Base-by-base conservation (phyloP, 2,797 vertebrate genomes). In the Sebastes trivittatus region DNA sequence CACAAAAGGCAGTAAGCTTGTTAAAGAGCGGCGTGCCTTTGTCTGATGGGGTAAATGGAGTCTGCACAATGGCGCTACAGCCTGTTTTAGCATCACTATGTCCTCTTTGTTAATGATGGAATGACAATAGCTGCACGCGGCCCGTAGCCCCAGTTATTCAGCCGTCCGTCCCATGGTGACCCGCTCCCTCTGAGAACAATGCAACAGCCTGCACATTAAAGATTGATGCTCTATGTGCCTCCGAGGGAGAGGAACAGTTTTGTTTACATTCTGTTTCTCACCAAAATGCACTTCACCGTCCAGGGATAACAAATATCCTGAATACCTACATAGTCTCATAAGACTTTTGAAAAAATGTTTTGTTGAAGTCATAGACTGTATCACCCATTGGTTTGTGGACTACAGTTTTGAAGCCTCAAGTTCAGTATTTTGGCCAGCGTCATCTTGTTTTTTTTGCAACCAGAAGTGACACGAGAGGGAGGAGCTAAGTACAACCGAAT, bases 81-180 rank as follows among this genome's bases (percentile, higher is more conserved):
- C 81, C 62, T 78, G 77, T 88, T 93, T 84, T 55, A 86, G 63
- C 85, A 81, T 83, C 70, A 72, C 87, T 81, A 75, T 82, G 86
- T 89, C 73, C 77, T 79, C 86, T 93, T 93, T 92, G 92, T 92
- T 87, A 64, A 78, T 38, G 34, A 68, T 70, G 81, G 86, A 91
- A 89, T 77, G 65, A 92, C 91, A 94, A 93, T 82, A 63, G 88
- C 70, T 85, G 71, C 89, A 86, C 46, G 75, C 9, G 55, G 87
- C 82, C 66, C 14, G 2, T 4, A 49, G 78, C 78, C 67, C 72
- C 70, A 30, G 11, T 80, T 83, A 84, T 80, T 89, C 85, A 87
- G 83, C 73, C 16, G 52, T 68, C 65, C 70, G 75, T 82, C 77
- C 83, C 14, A 23, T 22, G 65, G 58, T 88, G 89, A 81, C 87